These are phyloP conservation scores for Clarias macrocephalus DNA, from an alignment of 2,113 vertebrate genomes.

Conservation along the genomic window DNA sequence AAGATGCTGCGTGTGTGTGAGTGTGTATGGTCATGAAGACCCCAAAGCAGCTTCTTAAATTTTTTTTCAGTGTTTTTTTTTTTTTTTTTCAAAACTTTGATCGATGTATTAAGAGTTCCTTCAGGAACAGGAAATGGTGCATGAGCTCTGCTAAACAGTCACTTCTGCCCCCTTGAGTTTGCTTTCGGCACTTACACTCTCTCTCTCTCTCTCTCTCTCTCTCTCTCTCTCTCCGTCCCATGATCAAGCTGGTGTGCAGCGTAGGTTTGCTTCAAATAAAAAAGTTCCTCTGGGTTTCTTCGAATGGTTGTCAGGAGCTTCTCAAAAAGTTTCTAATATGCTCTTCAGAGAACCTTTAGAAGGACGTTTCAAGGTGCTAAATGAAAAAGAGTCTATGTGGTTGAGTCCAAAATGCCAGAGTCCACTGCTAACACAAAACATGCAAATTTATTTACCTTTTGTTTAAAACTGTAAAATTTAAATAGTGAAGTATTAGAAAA, in stretches of 20 bases:
- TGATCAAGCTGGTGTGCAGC: neutral
- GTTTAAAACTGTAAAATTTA: neutral
- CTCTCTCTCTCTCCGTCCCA: neutral
- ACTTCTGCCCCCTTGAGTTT: neutral
- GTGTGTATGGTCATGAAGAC: conserved; percentile 38
- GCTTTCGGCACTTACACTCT: conserved; percentile 7
- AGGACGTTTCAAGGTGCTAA: neutral
- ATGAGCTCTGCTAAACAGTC: conserved; percentile 8
- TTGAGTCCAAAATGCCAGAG: neutral
- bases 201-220: neutral
- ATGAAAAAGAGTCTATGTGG: neutral
- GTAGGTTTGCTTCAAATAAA: neutral
- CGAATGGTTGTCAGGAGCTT: neutral
- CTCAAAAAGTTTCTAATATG: neutral
- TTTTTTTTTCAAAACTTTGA: neutral
- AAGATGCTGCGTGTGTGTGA: conserved; percentile 53
- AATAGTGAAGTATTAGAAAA: neutral
- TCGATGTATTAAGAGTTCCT: neutral
- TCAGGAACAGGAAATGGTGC: conserved; percentile 24
- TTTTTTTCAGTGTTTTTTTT: conserved; percentile 53
- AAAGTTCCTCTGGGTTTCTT: neutral
- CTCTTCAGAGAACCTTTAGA: neutral
- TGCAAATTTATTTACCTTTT: neutral
- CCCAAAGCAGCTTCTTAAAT: conserved; percentile 41
- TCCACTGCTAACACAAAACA: neutral